These are phyloP conservation scores for Ceramica pisi DNA, from an alignment of 2,888 invertebrate species.

Conservation along the genomic window DNA sequence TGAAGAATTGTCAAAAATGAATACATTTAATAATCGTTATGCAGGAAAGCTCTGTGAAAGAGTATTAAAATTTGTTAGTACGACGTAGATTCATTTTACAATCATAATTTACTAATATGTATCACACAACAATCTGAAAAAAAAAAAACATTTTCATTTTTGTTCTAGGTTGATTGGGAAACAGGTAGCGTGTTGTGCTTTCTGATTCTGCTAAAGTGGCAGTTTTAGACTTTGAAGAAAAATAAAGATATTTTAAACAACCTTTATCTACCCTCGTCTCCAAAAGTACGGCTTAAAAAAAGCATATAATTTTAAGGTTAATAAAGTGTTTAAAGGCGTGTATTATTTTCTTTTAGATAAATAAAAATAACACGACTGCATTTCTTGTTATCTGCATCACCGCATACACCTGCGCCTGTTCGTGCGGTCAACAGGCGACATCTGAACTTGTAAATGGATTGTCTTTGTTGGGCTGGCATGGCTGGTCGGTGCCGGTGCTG, in stretches of 20 bases:
- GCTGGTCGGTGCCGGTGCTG: slow-evolving; percentile 72
- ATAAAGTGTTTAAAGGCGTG: not conserved
- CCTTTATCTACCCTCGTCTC: not conserved
- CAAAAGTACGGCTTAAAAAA: not conserved
- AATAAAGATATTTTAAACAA: not conserved
- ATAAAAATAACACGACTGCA: slow-evolving; percentile 4
- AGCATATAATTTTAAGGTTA: not conserved
- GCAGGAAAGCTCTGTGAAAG: not conserved
- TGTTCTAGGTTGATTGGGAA: no score
- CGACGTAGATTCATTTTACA: no score
- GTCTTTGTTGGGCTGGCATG: slow-evolving; percentile 66
- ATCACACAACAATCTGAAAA: no score
- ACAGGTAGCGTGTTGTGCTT: no score
- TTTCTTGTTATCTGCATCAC: slow-evolving; percentile 12
- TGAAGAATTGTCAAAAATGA: not conserved
- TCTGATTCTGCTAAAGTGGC: no score
- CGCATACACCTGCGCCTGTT: slow-evolving; percentile 15
- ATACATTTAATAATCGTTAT: not conserved
- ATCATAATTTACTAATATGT: no score
- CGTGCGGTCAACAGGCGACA: slow-evolving; percentile 42
- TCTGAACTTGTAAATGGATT: slow-evolving; percentile 62
- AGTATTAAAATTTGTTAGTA: slow-evolving; percentile 1
- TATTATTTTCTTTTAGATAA: not conserved
- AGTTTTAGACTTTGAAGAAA: no score
- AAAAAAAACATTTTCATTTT: no score